These are phyloP conservation scores for Columbina picui DNA, from an alignment of 2,113 vertebrate species.

Conservation along the genomic window DNA sequence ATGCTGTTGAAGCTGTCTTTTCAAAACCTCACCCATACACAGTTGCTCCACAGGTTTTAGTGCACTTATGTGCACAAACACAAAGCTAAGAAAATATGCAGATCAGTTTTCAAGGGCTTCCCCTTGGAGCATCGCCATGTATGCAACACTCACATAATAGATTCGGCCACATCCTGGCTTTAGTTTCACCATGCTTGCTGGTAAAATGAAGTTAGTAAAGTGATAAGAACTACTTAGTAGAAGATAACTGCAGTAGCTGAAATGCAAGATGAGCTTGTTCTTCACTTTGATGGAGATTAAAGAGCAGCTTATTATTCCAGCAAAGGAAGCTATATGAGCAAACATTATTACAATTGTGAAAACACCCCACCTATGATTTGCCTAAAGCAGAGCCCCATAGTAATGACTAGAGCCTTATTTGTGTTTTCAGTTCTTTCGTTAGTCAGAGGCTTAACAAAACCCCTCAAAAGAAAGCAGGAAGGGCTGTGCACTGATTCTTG, in stretches of 20 bases:
- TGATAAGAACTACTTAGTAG: neutral
- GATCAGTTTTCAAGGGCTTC: neutral
- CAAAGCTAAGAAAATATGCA: neutral
- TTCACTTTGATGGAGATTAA: neutral
- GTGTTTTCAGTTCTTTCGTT: neutral
- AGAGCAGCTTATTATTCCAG: neutral
- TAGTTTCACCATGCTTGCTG: neutral
- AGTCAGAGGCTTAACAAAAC: neutral
- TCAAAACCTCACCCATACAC: neutral
- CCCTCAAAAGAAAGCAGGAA: conserved; percentile 47
- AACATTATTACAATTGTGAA: neutral
- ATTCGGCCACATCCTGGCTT: neutral
- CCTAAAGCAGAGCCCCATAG: neutral
- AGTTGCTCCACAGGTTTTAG: neutral
- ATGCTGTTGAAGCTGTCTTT: neutral
- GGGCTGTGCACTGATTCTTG: conserved; percentile 4
- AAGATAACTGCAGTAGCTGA: neutral
- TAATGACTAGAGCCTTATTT: neutral
- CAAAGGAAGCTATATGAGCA: neutral
- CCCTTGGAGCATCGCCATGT: neutral
- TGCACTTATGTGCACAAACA: neutral
- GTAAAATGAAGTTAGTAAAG: neutral
- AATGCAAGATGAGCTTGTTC: neutral
- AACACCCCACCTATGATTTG: neutral
- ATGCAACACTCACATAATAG: neutral